Conservation (phyloP, 2,797 vertebrate genomes). For the Yasuhikotakia modesta region DNA sequence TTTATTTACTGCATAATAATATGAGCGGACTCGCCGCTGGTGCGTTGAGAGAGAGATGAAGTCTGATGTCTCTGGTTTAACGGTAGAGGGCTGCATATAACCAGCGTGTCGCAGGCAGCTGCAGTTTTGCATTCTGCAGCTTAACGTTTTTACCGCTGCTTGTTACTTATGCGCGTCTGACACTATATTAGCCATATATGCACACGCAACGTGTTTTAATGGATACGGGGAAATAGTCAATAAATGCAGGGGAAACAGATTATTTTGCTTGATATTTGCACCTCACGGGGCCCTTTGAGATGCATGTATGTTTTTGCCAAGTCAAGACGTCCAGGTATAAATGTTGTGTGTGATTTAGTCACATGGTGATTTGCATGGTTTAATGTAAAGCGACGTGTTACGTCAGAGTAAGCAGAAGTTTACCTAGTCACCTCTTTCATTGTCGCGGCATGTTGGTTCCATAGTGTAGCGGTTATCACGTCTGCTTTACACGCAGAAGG, state of each 20-base stretch:
- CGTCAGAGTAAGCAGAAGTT: too few species aligned
- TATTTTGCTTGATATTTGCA: not conserved
- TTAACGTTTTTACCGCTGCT: not conserved
- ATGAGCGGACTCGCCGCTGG: not conserved
- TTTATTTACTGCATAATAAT: conserved; percentile 46
- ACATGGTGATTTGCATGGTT: too few species aligned
- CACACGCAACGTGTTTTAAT: not conserved
- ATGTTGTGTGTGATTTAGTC: too few species aligned
- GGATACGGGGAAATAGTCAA: not conserved
- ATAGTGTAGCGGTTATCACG: conserved; percentile 70
- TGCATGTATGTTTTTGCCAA: too few species aligned
- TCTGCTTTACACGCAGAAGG: conserved; percentile 68
- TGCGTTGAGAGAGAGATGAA: not conserved
- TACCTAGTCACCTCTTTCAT: too few species aligned
- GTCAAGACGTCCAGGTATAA: too few species aligned
- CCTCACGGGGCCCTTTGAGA: not conserved
- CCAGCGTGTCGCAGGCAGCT: not conserved
- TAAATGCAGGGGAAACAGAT: not conserved
- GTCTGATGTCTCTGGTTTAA: not conserved
- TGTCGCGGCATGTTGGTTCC: conserved; percentile 51
- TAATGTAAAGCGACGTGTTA: too few species aligned
- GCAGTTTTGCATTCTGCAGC: not conserved
- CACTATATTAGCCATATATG: not conserved
- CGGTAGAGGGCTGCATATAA: not conserved
- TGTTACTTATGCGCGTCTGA: not conserved